Evolutionary conservation across 2,797 vertebrate species (phyloP).

Genomic region (Enteromius trimaculatus): DNA sequence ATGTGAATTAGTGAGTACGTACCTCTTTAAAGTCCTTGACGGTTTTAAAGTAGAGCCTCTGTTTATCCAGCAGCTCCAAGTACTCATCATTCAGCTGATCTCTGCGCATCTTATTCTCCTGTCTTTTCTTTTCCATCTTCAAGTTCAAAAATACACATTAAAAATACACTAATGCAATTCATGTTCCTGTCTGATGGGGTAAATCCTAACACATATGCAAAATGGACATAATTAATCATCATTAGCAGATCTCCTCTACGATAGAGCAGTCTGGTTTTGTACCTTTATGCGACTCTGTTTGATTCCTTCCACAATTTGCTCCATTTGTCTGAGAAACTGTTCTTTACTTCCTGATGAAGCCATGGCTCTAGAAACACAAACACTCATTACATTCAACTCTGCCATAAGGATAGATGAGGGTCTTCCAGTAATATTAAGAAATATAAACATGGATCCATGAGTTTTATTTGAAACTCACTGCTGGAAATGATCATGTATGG

Average conservation of each 20-base stretch:
- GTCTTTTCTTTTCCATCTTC: constrained; percentile 98
- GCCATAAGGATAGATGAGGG: not conserved
- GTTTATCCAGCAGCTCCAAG: constrained; percentile 94
- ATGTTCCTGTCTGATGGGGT: not conserved
- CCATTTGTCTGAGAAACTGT: constrained; percentile 97
- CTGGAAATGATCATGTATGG: constrained; percentile 97
- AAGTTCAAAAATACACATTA: not conserved
- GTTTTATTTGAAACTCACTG: constrained; percentile 83
- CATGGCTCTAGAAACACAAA: constrained; percentile 86
- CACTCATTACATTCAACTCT: not conserved
- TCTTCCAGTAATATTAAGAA: not conserved
- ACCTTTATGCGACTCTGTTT: constrained; percentile 97
- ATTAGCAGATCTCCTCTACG: not conserved
- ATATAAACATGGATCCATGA: not conserved
- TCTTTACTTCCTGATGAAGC: constrained; percentile 90
- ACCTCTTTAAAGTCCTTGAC: constrained; percentile 99
- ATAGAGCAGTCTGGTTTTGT: constrained; percentile 13
- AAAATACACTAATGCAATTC: not conserved
- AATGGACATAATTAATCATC: not conserved
- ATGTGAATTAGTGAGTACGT: constrained; percentile 49
- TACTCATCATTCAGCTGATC: constrained; percentile 97
- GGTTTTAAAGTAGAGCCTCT: constrained; percentile 97
- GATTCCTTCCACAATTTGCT: constrained; percentile 98
- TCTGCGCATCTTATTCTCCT: constrained; percentile 98
- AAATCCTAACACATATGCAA: not conserved